Conservation (phyloP, 2,113 vertebrate genomes). For the Girardinichthys multiradiatus region DNA sequence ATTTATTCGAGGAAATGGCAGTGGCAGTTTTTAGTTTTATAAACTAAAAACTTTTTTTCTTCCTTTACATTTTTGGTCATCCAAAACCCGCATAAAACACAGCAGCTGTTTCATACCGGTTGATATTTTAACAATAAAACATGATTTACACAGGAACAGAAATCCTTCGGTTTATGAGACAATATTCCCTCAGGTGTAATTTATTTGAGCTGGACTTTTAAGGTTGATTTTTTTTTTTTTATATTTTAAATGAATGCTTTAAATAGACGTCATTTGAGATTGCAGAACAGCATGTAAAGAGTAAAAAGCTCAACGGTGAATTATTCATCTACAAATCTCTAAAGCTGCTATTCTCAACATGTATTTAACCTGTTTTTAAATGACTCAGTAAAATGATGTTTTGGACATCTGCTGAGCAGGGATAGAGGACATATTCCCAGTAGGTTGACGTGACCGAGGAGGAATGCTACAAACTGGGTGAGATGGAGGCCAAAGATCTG, state of each 20-base stretch:
- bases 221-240: not conserved
- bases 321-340: not conserved
- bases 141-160: not conserved
- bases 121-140: conserved; percentile 23
- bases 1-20: conserved; percentile 73
- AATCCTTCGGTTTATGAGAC: not conserved
- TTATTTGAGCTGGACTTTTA: not conserved
- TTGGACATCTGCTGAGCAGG: no score
- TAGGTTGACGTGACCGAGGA: no score
- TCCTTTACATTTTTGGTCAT: conserved; percentile 18
- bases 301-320: not conserved
- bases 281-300: not conserved
- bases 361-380: not conserved
- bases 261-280: not conserved
- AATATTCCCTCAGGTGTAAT: not conserved
- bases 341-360: not conserved
- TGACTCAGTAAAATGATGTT: no score
- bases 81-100: conserved; percentile 54
- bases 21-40: conserved; percentile 45
- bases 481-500: no score
- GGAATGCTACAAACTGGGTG: no score
- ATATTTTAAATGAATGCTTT: no score
- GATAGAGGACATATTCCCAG: no score
- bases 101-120: conserved; percentile 17
- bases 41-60: conserved; percentile 36